Evolutionary conservation across 2,888 invertebrate genomes (phyloP).

Genomic region (Rhagonycha fulva): DNA sequence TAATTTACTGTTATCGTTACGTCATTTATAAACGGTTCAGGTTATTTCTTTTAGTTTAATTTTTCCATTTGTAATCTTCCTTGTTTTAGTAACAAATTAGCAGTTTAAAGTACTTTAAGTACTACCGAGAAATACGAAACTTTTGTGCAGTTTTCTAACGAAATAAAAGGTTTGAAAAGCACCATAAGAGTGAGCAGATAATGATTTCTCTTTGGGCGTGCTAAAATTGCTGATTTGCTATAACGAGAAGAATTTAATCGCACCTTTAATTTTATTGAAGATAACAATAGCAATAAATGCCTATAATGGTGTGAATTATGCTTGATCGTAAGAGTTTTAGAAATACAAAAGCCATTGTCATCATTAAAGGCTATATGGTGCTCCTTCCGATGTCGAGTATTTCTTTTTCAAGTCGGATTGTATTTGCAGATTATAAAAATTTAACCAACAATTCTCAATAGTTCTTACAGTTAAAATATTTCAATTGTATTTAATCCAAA

Average conservation of each 20-base stretch:
- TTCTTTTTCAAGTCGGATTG: background rate
- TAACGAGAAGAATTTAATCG: background rate
- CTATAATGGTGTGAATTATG: background rate
- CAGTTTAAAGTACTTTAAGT: too few relatives aligned
- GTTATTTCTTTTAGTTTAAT: background rate
- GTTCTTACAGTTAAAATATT: background rate
- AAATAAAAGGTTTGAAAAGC: background rate
- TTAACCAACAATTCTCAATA: background rate
- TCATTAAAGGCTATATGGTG: background rate
- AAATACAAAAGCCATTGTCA: background rate
- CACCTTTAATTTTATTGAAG: background rate
- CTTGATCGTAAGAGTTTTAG: background rate
- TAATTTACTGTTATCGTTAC: background rate
- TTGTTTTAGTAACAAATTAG: background rate
- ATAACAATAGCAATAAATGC: background rate
- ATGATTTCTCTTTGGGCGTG: background rate
- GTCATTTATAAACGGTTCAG: background rate
- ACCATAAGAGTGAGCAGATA: background rate
- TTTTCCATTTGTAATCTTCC: background rate
- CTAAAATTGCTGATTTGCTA: background rate
- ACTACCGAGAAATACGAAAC: background rate
- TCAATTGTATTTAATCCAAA: conserved; percentile 6
- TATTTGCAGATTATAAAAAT: background rate
- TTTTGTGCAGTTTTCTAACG: background rate
- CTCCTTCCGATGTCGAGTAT: background rate